These are phyloP conservation scores for Oedothorax gibbosus DNA, from an alignment of 1,140 invertebrate genomes.

Conservation along the genomic window DNA sequence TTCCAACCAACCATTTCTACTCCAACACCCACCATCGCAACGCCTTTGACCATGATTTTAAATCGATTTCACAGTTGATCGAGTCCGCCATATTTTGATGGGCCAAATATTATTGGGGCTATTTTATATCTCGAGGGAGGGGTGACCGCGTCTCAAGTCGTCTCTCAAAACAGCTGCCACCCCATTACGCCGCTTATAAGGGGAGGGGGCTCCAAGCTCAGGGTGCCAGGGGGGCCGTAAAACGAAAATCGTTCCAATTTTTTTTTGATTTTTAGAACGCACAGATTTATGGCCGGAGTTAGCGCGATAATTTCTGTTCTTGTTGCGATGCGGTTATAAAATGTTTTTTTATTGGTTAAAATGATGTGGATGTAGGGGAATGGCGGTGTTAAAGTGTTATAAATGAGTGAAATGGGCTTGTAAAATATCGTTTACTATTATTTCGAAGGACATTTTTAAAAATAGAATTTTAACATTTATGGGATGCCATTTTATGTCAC, in stretches of 20 bases:
- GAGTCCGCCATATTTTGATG: constrained; percentile 35
- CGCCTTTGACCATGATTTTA: background rate
- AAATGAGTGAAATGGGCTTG: no score
- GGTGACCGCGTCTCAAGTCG: constrained; percentile 7
- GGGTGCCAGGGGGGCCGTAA: constrained; percentile 22
- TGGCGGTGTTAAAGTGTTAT: no score
- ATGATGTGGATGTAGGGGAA: no score
- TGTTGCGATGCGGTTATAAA: background rate
- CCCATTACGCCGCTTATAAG: constrained; percentile 31
- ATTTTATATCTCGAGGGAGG: constrained; percentile 43
- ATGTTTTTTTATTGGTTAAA: background rate
- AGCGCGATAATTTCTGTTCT: constrained; percentile 15
- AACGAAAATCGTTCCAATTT: constrained; percentile 21
- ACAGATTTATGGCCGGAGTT: constrained; percentile 20
- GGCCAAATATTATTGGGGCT: constrained; percentile 39
- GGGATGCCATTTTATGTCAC: no score
- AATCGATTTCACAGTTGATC: constrained; percentile 46
- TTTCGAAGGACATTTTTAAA: no score
- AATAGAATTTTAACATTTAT: no score
- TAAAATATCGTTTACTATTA: no score
- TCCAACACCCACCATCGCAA: no score
- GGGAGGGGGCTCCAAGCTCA: background rate
- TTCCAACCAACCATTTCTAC: no score
- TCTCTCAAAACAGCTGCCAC: constrained; percentile 30
- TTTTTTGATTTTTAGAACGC: constrained; percentile 6